Base-by-base conservation (phyloP, 2,113 vertebrate genomes). In the Calyptomena viridis region DNA sequence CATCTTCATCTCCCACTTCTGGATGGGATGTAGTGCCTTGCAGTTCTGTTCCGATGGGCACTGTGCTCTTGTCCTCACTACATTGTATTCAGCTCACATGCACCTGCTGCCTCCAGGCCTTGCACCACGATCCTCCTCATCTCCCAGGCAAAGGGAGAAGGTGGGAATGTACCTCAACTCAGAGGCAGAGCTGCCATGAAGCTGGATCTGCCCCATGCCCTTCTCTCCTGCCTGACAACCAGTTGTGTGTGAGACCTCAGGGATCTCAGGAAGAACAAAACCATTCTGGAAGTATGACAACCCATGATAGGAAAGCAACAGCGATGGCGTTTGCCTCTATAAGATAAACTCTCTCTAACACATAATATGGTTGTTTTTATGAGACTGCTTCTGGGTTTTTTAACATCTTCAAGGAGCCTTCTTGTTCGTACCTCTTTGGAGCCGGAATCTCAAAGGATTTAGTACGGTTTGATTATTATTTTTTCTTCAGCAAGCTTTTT, bases 401-500 rank as follows among this genome's bases (percentile, higher is more conserved):
- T 76, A 76, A 31, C 1, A 1, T 82, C 87, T 94, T 91, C 55
- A 90, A 60, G 33, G 30, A 76, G 11, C 30, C 5, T 71, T 78
- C 64, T 50, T 52, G 20, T 88, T 78, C 68, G 33, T 86, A 56
- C 49, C 56, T 88, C 46, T 90, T 90, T 84, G 40, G 66, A 96
- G 33, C 35, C 81, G 56, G 55, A 71, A 19, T 94, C 59, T 49
- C 35, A 67, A 63, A 47, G 68, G 55, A 81, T 83, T 84, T 17
- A 14, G 42, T 64, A 67, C 56, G 81, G 53, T 88, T 91, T 88
- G 78, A 74, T 93, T 46, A 80, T 44, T 66, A 23, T 85, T 94
- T 95, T 96, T 94, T 55, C 50, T 94, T 85, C 47, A 74, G 47
- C 4, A 52, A 28, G 28, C 33, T 59, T 94, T 91, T 88, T 95